A percentile compares a stretch with the other conserved stretches of the same genome.
phyloP scores from a whole-genome alignment of 2,888 invertebrate genomes.

The Danaus chrysippus region DNA sequence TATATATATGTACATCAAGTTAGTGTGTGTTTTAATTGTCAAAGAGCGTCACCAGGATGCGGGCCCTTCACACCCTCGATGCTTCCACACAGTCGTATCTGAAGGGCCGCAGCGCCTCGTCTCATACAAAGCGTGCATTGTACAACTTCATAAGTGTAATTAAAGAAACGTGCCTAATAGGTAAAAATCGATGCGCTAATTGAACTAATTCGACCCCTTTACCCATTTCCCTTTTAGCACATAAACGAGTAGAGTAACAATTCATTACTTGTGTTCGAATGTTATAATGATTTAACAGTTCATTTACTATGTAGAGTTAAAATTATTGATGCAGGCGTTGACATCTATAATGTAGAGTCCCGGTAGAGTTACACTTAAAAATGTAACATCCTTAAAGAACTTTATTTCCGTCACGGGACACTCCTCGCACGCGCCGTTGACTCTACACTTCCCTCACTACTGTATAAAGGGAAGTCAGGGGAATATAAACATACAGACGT shows the following conservation, averaged over 20 bases:
- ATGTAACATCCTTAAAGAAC: not conserved
- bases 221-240: not conserved
- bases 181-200: conserved; percentile 1
- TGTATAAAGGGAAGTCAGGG: conserved; percentile 4
- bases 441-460: conserved; percentile 5
- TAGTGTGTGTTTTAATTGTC: not conserved
- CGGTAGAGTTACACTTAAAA: conserved; percentile 1
- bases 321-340: too few relatives aligned
- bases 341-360: too few relatives aligned
- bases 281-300: not conserved
- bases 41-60: conserved; percentile 12
- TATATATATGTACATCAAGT: too few relatives aligned
- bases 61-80: conserved; percentile 12
- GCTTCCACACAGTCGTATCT: conserved; percentile 1
- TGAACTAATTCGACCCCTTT: not conserved
- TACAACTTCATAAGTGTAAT: not conserved
- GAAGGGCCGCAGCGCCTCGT: not conserved
- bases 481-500: not conserved
- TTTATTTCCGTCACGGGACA: conserved; percentile 5
- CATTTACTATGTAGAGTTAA: too few relatives aligned
- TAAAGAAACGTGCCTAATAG: conserved; percentile 4
- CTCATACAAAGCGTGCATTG: conserved; percentile 4
- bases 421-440: conserved; percentile 5
- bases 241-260: not conserved
- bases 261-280: not conserved